Evolutionary conservation across 2,113 vertebrate genomes (phyloP).

Genomic region (Tragelaphus strepsiceros): DNA sequence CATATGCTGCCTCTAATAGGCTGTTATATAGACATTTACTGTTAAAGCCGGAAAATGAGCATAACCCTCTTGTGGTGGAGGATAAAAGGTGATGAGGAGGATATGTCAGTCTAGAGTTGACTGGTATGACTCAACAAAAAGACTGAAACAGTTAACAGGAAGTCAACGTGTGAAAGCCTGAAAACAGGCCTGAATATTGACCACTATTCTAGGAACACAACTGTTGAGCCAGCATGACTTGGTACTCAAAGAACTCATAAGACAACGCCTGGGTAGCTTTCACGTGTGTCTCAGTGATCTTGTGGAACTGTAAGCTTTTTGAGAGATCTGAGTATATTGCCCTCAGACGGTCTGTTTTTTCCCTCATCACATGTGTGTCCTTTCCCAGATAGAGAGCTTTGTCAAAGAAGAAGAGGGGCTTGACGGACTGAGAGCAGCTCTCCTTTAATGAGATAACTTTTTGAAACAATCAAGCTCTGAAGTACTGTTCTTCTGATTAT

Average conservation of each 20-base stretch:
- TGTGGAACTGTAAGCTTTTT: background rate
- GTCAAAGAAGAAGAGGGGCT: background rate
- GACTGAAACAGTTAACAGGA: slow-evolving; percentile 11
- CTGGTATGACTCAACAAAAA: background rate
- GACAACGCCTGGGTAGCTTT: background rate
- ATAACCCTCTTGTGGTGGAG: background rate
- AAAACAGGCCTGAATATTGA: background rate
- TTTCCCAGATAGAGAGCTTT: background rate
- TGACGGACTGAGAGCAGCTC: background rate
- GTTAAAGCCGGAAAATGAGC: background rate
- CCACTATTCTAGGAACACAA: background rate
- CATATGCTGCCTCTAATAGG: background rate
- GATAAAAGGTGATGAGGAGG: background rate
- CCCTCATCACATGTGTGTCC: too few species aligned
- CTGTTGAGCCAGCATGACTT: background rate
- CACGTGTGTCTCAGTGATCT: background rate
- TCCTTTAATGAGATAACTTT: background rate
- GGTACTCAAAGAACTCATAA: background rate
- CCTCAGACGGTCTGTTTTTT: background rate
- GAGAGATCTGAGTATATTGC: background rate
- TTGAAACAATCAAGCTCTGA: background rate
- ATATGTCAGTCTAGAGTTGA: background rate
- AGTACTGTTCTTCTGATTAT: background rate
- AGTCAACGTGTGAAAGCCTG: background rate
- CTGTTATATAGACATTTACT: background rate